Evolutionary conservation across 2,888 invertebrate genomes (phyloP).

Genomic region (Nemoura dubitans): DNA sequence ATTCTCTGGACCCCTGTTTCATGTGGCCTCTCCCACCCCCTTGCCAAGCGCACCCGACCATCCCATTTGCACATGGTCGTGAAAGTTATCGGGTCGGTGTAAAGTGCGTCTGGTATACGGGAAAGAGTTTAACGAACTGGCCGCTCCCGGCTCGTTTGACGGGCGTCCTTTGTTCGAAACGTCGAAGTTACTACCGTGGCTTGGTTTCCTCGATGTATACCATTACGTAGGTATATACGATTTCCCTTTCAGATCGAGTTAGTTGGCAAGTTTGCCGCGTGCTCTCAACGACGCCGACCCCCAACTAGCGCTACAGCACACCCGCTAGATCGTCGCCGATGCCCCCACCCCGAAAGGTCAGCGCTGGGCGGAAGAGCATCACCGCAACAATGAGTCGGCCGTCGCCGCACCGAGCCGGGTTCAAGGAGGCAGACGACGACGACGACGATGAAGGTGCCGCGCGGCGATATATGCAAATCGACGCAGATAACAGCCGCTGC

Average conservation of each 20-base stretch:
- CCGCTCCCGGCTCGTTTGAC: neutral
- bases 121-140: neutral
- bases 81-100: neutral
- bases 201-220: no score
- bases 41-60: neutral
- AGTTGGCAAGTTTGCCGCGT: neutral
- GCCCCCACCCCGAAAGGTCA: neutral
- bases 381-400: neutral
- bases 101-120: neutral
- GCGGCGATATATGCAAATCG: constrained; percentile 1
- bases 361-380: neutral
- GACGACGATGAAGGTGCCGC: neutral
- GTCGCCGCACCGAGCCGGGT: neutral
- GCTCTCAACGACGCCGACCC: neutral
- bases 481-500: neutral
- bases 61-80: neutral
- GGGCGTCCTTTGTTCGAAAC: neutral
- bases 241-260: neutral
- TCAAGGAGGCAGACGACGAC: neutral
- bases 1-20: neutral
- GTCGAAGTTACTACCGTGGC: neutral
- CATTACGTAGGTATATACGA: no score
- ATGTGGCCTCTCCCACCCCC: neutral
- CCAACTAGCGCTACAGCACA: neutral
- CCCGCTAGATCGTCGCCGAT: neutral